Base-by-base conservation (phyloP, 1,140 invertebrate species). In the Vollenhovia emeryi region DNA sequence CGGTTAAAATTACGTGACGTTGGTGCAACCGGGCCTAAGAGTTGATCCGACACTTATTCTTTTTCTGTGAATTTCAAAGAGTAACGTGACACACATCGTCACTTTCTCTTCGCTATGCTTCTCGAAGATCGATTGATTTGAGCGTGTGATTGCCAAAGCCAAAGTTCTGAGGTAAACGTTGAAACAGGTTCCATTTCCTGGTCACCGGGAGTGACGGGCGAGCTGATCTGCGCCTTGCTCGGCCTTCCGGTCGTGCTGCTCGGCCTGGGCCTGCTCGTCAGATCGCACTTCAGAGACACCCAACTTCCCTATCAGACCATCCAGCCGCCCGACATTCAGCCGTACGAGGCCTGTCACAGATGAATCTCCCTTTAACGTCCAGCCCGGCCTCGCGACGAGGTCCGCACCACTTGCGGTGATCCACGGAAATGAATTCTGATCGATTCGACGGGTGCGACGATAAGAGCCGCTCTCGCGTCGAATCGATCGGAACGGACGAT, bases 151-250 rank as follows among this genome's bases (percentile, higher is more conserved):
- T 62, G 8, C n/a, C 48, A 48, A 59, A 36, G n/a, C 7, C 30
- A 1, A 45, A 66, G 13, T 84, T 64, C 69, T 76, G 52, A 76
- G 71, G 8, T 27, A 66, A 33, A 50, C 24, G n/a, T 85, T 59
- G 7, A 24, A 93, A 55, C 80, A 96, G 95, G 94, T 84, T 90
- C 91, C 55, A 91, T 96, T 43, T 84, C 91, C 13, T 96, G 96
- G 96, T 94, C 95, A 52, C 96, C 96, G 6, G 94, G 94, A n/a
- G 93, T 96, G 33, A 95, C 95, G 5, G 96, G 96, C 0, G 96
- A 96, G 87, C 87, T 96, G 27, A 96, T 96, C 68, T 96, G 96
- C 86, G 95, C 96, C 0, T 88, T 96, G 24, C 90, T 96, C 2
- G 96, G 96, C 83, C 93, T 96, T 71, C 96, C 96, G 0, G 95